Base-by-base conservation (phyloP, 2,888 invertebrate species). In the Drosophila macrospina region DNA sequence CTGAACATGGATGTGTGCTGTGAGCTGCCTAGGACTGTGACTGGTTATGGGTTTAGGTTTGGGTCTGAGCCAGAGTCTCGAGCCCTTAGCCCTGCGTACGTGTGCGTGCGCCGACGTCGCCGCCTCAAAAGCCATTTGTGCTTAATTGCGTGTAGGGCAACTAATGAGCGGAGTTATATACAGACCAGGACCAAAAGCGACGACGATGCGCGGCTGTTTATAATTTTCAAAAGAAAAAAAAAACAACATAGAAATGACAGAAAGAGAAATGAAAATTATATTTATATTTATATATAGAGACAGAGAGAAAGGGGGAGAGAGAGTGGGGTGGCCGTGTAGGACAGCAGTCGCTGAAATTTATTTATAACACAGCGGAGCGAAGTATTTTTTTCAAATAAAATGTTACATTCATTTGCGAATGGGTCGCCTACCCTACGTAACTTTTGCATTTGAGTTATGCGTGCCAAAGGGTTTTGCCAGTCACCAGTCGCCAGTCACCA, bases 131-230 rank as follows among this genome's bases (percentile, higher is more conserved):
- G 87, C 90, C 90, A 85, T 91, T 91, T 91, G 91, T 91, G 91
- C 86, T 90, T 91, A 91, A 91, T 91, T 91, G 91, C 90, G 90
- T 90, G 90, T 90, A 89, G 89, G 88, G 83, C 85, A 89, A 90
- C 89, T 90, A 90, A 90, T 90, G 90, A 89, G 86, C 79, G 78
- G 79, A 79, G 80, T 83, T 83, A 86, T 85, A 74, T 79, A 68
- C 74, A 69, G 54, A 50, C 13, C 45, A 34, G 28, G 37, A 66
- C 51, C 48, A 20, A 39, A 36, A 64, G 54, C 51, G 50, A 39
- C 68, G 63, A 63, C 72, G 52, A 74, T 15, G 57, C 69, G 52
- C 65, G 72, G 63, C 78, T 81, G 79, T 78, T 79, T 69, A 78
- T 81, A 80, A 80, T 76, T 80, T 80, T 75, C 47, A 45, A 41